Conservation (phyloP, 1,140 invertebrate genomes). For the Solen grandis region DNA sequence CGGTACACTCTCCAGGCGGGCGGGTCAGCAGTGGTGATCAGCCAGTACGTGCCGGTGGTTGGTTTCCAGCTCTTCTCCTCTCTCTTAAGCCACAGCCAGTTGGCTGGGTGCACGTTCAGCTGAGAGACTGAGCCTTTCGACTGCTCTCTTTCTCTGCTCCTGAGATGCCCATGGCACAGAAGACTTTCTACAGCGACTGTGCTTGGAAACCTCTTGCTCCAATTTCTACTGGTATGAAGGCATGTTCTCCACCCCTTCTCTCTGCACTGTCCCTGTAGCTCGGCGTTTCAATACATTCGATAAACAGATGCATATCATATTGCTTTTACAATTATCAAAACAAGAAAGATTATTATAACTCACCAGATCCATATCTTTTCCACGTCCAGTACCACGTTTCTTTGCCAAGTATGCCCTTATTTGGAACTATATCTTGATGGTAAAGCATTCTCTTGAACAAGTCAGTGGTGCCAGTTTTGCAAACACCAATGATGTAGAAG, state of each 20-base stretch:
- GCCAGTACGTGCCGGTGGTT: too few species aligned
- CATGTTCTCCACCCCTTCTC: too few species aligned
- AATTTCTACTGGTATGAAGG: background rate
- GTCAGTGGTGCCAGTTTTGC: constrained; percentile 74
- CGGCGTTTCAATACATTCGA: background rate
- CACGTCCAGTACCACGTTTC: constrained; percentile 76
- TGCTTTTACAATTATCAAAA: constrained; percentile 7
- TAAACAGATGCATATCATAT: background rate
- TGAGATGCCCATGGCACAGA: too few species aligned
- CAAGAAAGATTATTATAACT: background rate
- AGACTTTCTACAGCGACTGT: background rate
- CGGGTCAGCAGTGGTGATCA: too few species aligned
- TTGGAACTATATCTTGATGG: constrained; percentile 65
- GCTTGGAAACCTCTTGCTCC: background rate
- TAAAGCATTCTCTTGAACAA: constrained; percentile 62
- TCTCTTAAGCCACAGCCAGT: too few species aligned
- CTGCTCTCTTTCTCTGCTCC: too few species aligned
- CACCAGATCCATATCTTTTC: constrained; percentile 67
- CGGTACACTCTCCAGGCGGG: too few species aligned
- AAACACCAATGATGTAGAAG: constrained; percentile 72
- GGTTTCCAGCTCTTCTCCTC: too few species aligned
- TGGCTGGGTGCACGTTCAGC: too few species aligned
- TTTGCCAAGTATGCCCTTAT: constrained; percentile 64
- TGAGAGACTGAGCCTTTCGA: too few species aligned
- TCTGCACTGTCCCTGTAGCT: too few species aligned